Base-by-base conservation (phyloP, 2,888 invertebrate species). In the Heliconius aoede region DNA sequence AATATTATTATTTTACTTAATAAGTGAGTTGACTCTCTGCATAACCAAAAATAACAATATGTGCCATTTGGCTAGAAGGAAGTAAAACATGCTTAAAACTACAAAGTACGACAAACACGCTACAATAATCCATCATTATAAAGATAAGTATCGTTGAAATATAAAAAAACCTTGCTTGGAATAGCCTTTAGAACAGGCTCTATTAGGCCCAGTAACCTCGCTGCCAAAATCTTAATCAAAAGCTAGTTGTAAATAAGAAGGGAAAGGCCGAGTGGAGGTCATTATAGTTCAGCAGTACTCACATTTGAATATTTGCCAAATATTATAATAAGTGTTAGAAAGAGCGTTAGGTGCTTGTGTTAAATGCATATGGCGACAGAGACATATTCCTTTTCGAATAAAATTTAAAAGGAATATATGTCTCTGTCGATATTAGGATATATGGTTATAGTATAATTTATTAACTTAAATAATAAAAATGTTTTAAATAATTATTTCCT, bases 271-370 rank as follows among this genome's bases (percentile, higher is more conserved):
- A 62, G 71, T 60, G 72, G 21, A 71, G 74, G 71, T 65, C 72
- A 32, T 64, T 46, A 60, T 74, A 79, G 80, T 74, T 79, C 79
- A 76, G 73, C 61, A 76, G 73, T 65, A 73, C 67, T n/a, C 55
- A 4, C 55, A 79, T 80, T 80, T 80, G 76, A 76, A 78, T 76
- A 80, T 68, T 21, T 24, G 62, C 69, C 76, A 78, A 76, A 51
- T 73, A 68, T n/a, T 28, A 30, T 26, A 61, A 15, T 67, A 67
- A 36, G 69, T 55, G 28, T 28, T 58, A 60, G 55, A 72, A 60
- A 60, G 26, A 26, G 9, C 13, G 24, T 26, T 28, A 26, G 18
- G 7, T 36, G 40, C 3, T 15, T 21, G 13, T 55, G 1, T 40
- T 8, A n/a, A 36, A 36, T 24, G 13, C 11, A 65, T 3, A 69